A percentile compares a stretch with the other conserved stretches of the same genome.
Conservation (phyloP, 1,140 invertebrate genomes). For the Oncopodura yosiiana region DNA sequence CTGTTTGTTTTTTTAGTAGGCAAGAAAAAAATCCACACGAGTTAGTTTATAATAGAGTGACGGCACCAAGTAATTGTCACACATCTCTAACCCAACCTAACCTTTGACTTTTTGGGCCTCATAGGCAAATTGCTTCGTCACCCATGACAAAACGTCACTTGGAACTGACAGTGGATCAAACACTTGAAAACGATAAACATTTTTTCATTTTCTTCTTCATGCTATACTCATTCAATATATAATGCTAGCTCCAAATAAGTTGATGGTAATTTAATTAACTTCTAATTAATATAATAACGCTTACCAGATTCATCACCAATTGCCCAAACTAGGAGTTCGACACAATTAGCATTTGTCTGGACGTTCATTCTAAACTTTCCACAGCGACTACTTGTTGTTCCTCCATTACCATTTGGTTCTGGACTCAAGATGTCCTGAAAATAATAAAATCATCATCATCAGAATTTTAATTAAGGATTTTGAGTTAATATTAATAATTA, state of each 20-base stretch:
- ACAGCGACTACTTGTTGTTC: conserved; percentile 11
- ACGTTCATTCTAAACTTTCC: conserved; percentile 79
- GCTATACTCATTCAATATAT: background rate
- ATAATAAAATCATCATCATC: background rate
- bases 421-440: conserved; percentile 1
- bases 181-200: conserved; percentile 42
- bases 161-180: no score
- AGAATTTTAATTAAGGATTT: background rate
- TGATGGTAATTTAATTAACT: no score
- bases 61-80: no score
- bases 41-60: no score
- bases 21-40: no score
- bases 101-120: no score
- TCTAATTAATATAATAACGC: conserved; percentile 24
- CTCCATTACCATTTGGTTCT: background rate
- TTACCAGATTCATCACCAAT: conserved; percentile 91
- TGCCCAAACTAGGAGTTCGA: conserved; percentile 94
- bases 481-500: background rate
- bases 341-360: conserved; percentile 92
- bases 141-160: no score
- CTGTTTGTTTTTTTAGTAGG: no score
- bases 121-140: no score
- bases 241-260: background rate
- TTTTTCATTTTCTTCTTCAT: background rate
- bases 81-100: no score